A percentile compares a stretch with the other conserved stretches of the same genome.
Evolutionary conservation across 2,113 vertebrate species (phyloP).

Genomic region (Bettongia penicillata): DNA sequence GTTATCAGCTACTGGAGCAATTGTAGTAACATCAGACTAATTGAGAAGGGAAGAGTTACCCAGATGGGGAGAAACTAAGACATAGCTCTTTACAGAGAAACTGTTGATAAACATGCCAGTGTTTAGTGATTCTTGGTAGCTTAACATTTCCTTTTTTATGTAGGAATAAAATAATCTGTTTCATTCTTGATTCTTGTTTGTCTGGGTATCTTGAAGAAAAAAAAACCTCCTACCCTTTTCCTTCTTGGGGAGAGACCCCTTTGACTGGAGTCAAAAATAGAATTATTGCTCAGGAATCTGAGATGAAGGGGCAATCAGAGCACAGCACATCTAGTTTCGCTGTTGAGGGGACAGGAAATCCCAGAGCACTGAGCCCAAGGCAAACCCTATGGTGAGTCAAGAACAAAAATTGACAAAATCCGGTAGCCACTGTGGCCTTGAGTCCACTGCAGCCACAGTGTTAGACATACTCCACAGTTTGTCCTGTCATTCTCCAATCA

Average conservation of each 20-base stretch:
- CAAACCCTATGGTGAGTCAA: not conserved
- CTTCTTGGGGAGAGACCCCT: not conserved
- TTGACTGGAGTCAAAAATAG: not conserved
- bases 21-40: not conserved
- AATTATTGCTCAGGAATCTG: not conserved
- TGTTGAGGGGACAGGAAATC: not conserved
- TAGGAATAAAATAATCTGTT: not conserved
- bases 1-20: not conserved
- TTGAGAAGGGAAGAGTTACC: not conserved
- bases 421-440: not conserved
- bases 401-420: not conserved
- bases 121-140: not conserved
- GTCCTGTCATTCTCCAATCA: not conserved
- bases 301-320: not conserved
- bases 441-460: not conserved
- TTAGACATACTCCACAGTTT: not conserved
- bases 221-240: not conserved
- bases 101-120: not conserved
- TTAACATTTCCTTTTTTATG: not conserved
- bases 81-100: not conserved
- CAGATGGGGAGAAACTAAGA: not conserved
- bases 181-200: not conserved
- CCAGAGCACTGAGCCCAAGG: not conserved
- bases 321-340: not conserved
- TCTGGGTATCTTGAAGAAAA: not conserved